Evolutionary conservation across 2,797 vertebrate genomes (phyloP).

Genomic region (Myoxocephalus aenaeus): DNA sequence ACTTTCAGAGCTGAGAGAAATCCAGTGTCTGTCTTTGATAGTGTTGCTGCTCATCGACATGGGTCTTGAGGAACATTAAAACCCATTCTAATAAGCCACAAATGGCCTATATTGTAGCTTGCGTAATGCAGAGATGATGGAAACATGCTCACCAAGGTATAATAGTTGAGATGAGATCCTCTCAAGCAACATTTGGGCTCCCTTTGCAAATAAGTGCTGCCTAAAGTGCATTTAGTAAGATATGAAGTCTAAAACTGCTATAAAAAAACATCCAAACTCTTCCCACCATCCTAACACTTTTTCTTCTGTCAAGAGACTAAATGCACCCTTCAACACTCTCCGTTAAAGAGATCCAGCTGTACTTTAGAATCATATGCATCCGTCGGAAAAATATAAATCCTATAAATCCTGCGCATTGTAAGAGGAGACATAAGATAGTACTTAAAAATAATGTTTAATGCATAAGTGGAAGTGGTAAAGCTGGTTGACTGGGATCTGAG

Average conservation of each 20-base stretch:
- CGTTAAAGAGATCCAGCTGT: constrained; percentile 7
- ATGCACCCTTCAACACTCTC: constrained; percentile 8
- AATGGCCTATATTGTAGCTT: neutral
- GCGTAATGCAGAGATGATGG: constrained; percentile 1
- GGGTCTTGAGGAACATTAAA: neutral
- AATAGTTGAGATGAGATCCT: constrained; percentile 6
- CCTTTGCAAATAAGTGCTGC: constrained; percentile 24
- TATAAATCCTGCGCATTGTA: constrained; percentile 22
- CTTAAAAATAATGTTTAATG: constrained; percentile 57
- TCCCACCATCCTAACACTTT: constrained; percentile 20
- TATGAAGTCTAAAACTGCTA: constrained; percentile 23
- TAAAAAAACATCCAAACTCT: constrained; percentile 12
- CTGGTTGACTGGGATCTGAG: constrained; percentile 36
- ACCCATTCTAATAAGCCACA: neutral
- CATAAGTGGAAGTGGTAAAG: constrained; percentile 48
- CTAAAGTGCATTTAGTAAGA: constrained; percentile 24
- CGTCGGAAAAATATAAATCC: constrained; percentile 23
- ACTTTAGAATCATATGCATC: neutral
- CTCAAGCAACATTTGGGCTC: constrained; percentile 17
- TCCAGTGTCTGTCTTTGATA: neutral
- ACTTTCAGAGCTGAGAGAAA: constrained; percentile 2
- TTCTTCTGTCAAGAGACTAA: constrained; percentile 20
- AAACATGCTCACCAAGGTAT: constrained; percentile 17
- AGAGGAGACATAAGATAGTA: constrained; percentile 9
- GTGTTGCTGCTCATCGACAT: neutral